These are phyloP conservation scores for Phaonia tiefii DNA, from an alignment of 2,888 invertebrate genomes.

Conservation along the genomic window DNA sequence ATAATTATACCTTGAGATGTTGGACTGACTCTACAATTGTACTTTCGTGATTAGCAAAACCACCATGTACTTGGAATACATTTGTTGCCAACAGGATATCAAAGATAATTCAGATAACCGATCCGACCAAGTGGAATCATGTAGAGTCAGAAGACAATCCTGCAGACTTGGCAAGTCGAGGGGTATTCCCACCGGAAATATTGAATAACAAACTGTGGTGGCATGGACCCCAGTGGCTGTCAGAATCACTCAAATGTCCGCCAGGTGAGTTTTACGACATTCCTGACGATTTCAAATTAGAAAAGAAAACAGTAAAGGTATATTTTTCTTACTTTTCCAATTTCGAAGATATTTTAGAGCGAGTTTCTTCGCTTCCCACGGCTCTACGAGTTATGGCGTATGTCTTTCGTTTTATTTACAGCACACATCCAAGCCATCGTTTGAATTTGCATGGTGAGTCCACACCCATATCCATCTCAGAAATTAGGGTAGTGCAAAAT, in stretches of 20 bases:
- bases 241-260: not conserved
- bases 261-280: not conserved
- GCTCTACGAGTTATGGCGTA: constrained; percentile 6
- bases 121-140: constrained; percentile 7
- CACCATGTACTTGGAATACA: constrained; percentile 22
- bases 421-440: not conserved
- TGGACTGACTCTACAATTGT: constrained; percentile 33
- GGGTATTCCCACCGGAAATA: constrained; percentile 11
- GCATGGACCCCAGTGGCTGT: constrained; percentile 13
- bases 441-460: not conserved
- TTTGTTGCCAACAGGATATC: constrained; percentile 27
- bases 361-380: not conserved
- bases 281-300: not conserved
- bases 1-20: not conserved
- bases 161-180: constrained; percentile 26
- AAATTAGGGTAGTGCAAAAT: not conserved
- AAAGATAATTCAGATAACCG: constrained; percentile 7
- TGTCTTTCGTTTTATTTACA: constrained; percentile 6
- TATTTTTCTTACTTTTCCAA: not conserved
- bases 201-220: constrained; percentile 5
- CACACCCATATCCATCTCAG: not conserved
- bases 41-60: constrained; percentile 25
- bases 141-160: constrained; percentile 16
- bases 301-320: constrained; percentile 32
- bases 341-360: not conserved